Evolutionary conservation across 2,113 vertebrate species (phyloP).

Genomic region (Lota lota): DNA sequence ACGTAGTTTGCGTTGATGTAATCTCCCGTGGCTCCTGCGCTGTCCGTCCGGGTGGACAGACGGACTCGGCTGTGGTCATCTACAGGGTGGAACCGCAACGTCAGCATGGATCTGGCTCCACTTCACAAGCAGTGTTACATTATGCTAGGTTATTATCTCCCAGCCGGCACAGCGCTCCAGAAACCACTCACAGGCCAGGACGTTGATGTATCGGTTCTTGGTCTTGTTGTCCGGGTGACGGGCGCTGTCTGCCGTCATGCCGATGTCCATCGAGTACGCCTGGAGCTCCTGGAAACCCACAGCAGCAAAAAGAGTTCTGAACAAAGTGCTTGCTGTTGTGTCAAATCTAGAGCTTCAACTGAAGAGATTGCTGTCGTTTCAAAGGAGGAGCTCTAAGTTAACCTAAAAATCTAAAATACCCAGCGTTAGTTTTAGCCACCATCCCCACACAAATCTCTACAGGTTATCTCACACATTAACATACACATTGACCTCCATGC

Average conservation of each 20-base stretch:
- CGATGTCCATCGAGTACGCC: conserved; percentile 86
- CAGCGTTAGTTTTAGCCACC: too few species aligned
- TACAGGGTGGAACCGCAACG: conserved; percentile 57
- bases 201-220: conserved; percentile 94
- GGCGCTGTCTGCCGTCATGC: conserved; percentile 86
- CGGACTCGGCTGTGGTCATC: conserved; percentile 94
- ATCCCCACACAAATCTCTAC: too few species aligned
- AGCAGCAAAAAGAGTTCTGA: conserved; percentile 17
- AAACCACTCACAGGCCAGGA: conserved; percentile 86
- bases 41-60: conserved; percentile 79
- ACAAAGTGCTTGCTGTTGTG: too few species aligned
- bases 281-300: conserved; percentile 88
- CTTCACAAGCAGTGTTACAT: too few species aligned
- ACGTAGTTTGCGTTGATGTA: conserved; percentile 98
- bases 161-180: too few species aligned
- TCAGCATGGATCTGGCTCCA: not conserved
- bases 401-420: too few species aligned
- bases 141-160: not conserved
- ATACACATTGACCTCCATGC: too few species aligned
- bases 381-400: too few species aligned
- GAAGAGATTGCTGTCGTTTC: too few species aligned
- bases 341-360: too few species aligned
- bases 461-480: too few species aligned
- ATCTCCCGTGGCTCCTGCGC: conserved; percentile 82
- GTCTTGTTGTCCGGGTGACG: conserved; percentile 92